These are phyloP conservation scores for Drosophila kuntzei DNA, from an alignment of 2,888 invertebrate genomes.

Conservation along the genomic window DNA sequence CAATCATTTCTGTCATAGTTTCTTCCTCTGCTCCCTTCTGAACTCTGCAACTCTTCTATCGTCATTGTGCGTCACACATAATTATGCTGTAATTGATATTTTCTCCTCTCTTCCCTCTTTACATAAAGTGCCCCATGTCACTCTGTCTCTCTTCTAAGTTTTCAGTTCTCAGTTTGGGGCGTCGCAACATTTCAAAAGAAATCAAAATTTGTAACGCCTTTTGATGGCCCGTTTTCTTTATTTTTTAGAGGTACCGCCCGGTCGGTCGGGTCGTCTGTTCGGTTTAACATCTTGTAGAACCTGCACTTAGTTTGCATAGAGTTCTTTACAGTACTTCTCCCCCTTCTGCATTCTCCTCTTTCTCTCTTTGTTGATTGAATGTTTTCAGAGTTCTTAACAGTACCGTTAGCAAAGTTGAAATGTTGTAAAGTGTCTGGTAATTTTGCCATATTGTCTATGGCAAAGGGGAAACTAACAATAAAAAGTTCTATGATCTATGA, in stretches of 20 bases:
- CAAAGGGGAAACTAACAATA: neutral
- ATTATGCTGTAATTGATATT: constrained; percentile 82
- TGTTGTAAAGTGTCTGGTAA: constrained; percentile 31
- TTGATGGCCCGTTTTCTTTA: constrained; percentile 63
- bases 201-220: constrained; percentile 80
- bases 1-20: constrained; percentile 74
- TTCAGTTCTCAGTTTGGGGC: constrained; percentile 37
- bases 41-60: constrained; percentile 6
- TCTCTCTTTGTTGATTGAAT: constrained; percentile 59
- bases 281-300: constrained; percentile 43
- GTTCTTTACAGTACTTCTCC: constrained; percentile 39
- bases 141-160: constrained; percentile 32
- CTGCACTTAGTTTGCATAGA: constrained; percentile 78
- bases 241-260: constrained; percentile 51
- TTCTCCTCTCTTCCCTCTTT: constrained; percentile 40
- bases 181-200: constrained; percentile 79
- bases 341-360: neutral
- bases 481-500: neutral
- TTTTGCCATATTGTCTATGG: constrained; percentile 46
- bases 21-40: constrained; percentile 5
- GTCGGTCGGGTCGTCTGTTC: constrained; percentile 21
- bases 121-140: constrained; percentile 25
- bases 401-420: constrained; percentile 53
- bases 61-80: constrained; percentile 74
- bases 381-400: constrained; percentile 49